Percentiles rank a stretch among this genome's conserved stretches.
phyloP scores from a whole-genome alignment of 1,140 invertebrate species.

The Musca domestica region DNA sequence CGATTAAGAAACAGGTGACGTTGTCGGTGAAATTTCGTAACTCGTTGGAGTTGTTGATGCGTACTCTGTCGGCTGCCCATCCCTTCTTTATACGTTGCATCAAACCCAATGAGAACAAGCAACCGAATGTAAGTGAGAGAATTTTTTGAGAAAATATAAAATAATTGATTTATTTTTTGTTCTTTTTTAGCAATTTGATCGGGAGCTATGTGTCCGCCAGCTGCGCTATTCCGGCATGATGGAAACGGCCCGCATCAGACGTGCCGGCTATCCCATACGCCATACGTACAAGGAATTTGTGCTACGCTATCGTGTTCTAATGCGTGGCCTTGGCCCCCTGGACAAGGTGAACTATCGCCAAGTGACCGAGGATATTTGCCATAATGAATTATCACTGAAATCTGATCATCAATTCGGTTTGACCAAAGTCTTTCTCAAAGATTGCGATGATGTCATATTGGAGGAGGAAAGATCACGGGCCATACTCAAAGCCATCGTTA shows the following conservation, averaged over 20 bases:
- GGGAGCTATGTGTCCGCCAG: slow-evolving; percentile 82
- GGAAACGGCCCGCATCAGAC: slow-evolving; percentile 91
- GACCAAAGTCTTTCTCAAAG: slow-evolving; percentile 91
- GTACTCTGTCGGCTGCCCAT: slow-evolving; percentile 81
- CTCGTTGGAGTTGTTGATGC: slow-evolving; percentile 87
- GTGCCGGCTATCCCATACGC: slow-evolving; percentile 90
- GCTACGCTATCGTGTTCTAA: slow-evolving; percentile 79
- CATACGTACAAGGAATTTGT: slow-evolving; percentile 88
- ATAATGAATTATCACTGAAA: slow-evolving; percentile 64
- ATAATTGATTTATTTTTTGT: background rate
- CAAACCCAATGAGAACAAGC: slow-evolving; percentile 92
- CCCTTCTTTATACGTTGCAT: slow-evolving; percentile 95
- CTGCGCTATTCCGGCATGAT: slow-evolving; percentile 96
- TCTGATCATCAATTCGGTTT: slow-evolving; percentile 86
- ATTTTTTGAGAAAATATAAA: too few relatives aligned
- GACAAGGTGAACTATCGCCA: slow-evolving; percentile 68
- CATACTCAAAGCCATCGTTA: slow-evolving; percentile 75
- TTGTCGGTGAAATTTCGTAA: slow-evolving; percentile 84
- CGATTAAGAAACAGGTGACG: slow-evolving; percentile 66
- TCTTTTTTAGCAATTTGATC: slow-evolving; percentile 76
- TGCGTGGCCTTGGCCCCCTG: slow-evolving; percentile 71
- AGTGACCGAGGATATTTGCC: slow-evolving; percentile 76
- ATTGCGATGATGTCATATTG: slow-evolving; percentile 78
- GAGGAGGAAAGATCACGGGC: slow-evolving; percentile 78
- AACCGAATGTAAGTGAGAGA: slow-evolving; percentile 69